Conservation (phyloP, 2,888 invertebrate species). For the Aleiodes leptofemur region DNA sequence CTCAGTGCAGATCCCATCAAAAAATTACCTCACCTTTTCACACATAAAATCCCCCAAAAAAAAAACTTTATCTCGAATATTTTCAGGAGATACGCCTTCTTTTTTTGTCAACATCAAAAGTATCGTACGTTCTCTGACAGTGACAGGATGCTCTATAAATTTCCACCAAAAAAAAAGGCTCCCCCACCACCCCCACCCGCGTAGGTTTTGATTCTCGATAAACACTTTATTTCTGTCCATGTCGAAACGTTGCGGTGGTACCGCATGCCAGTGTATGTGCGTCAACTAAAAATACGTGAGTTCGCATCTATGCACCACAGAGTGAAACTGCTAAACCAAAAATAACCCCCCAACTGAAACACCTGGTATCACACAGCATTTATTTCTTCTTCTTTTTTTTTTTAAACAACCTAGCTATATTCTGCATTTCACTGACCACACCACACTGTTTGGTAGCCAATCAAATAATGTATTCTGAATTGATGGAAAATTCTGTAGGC, state of each 20-base stretch:
- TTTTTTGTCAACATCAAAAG: too few species aligned
- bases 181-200: not conserved
- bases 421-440: not conserved
- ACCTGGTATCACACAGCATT: slow-evolving; percentile 64
- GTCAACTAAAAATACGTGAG: slow-evolving; percentile 68
- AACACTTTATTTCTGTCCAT: slow-evolving; percentile 70
- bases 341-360: slow-evolving; percentile 65
- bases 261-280: slow-evolving; percentile 62
- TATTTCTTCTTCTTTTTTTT: slow-evolving; percentile 55
- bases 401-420: slow-evolving; percentile 13
- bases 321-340: slow-evolving; percentile 65
- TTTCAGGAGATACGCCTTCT: too few species aligned
- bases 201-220: slow-evolving; percentile 62
- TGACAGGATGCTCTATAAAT: too few species aligned
- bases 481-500: too few species aligned
- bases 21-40: too few species aligned
- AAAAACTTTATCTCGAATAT: too few species aligned
- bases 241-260: slow-evolving; percentile 69
- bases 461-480: slow-evolving; percentile 1
- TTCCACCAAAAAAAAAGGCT: not conserved
- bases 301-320: slow-evolving; percentile 52
- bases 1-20: too few species aligned
- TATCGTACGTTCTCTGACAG: too few species aligned
- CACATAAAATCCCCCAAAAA: too few species aligned
- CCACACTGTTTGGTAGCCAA: slow-evolving; percentile 1